Evolutionary conservation across 2,797 vertebrate species (phyloP).

Genomic region (Gymnodraco acuticeps): DNA sequence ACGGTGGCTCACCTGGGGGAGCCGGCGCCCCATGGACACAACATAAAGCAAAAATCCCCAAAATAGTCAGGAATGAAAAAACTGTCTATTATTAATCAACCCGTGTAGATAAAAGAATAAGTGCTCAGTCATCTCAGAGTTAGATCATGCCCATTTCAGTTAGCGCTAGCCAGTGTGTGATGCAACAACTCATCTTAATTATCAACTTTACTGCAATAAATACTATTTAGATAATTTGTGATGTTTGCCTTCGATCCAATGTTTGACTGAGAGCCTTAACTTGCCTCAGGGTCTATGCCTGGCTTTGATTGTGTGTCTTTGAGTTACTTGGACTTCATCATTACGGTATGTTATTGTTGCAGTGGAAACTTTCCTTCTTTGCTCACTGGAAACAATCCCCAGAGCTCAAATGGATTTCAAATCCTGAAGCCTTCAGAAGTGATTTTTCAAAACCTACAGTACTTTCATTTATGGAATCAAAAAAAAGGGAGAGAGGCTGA

Average conservation of each 20-base stretch:
- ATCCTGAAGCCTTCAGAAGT: conserved; percentile 37
- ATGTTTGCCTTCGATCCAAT: neutral
- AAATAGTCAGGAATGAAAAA: neutral
- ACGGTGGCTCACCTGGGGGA: no score
- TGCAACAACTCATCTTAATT: conserved; percentile 25
- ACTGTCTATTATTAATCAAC: neutral
- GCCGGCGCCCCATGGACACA: no score
- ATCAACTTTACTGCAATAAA: conserved; percentile 23
- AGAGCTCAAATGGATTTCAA: conserved; percentile 50
- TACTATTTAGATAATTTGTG: neutral
- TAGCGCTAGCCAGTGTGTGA: neutral
- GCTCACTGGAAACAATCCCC: conserved; percentile 53
- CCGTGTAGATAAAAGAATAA: neutral
- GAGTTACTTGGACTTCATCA: conserved; percentile 59
- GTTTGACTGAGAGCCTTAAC: neutral
- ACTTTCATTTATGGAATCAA: conserved; percentile 40
- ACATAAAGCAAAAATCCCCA: no score
- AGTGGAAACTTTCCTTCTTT: conserved; percentile 71
- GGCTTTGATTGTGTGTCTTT: conserved; percentile 8
- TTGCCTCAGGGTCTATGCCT: conserved; percentile 11
- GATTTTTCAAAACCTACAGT: conserved; percentile 34
- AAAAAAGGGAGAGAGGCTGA: conserved; percentile 36
- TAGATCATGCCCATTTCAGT: neutral
- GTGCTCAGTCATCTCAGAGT: neutral
- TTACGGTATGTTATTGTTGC: conserved; percentile 68